Conservation (phyloP, 1,140 invertebrate species). For the Samia ricini region DNA sequence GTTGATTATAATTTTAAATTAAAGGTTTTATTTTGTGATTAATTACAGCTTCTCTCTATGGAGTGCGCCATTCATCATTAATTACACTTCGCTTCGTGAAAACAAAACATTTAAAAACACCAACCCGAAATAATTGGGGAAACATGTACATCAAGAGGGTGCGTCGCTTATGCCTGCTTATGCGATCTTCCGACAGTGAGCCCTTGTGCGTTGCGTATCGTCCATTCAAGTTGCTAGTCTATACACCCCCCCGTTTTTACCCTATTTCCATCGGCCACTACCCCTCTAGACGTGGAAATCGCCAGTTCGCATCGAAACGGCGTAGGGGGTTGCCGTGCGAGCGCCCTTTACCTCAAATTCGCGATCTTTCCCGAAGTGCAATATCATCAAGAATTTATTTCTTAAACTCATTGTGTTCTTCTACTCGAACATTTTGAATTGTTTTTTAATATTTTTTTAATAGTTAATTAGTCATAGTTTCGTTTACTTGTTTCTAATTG, state of each 20-base stretch:
- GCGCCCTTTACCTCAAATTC: slow-evolving; percentile 20
- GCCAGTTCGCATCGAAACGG: slow-evolving; percentile 44
- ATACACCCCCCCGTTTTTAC: slow-evolving; percentile 36
- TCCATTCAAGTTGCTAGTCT: slow-evolving; percentile 28
- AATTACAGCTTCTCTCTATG: too few species aligned
- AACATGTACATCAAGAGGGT: slow-evolving; percentile 21
- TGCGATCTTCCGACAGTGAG: slow-evolving; percentile 22
- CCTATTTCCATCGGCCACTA: slow-evolving; percentile 42
- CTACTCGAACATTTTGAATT: slow-evolving; percentile 22
- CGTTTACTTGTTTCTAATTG: slow-evolving; percentile 19
- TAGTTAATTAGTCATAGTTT: slow-evolving; percentile 20
- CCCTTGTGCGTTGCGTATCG: slow-evolving; percentile 25
- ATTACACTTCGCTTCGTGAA: not conserved
- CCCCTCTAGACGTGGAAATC: slow-evolving; percentile 26
- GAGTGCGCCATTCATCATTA: too few species aligned
- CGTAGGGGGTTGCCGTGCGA: slow-evolving; percentile 28
- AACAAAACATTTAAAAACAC: slow-evolving; percentile 21
- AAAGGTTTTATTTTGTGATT: too few species aligned
- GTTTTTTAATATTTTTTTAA: slow-evolving; percentile 13
- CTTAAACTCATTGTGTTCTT: slow-evolving; percentile 21
- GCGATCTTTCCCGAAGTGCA: slow-evolving; percentile 66
- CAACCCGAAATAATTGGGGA: slow-evolving; percentile 23
- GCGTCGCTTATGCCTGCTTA: slow-evolving; percentile 10
- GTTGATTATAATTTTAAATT: too few species aligned
- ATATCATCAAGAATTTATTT: slow-evolving; percentile 54